A percentile compares a stretch with the other conserved stretches of the same genome.
phyloP scores from a whole-genome alignment of 2,113 vertebrate species.

The Pao palembangensis region DNA sequence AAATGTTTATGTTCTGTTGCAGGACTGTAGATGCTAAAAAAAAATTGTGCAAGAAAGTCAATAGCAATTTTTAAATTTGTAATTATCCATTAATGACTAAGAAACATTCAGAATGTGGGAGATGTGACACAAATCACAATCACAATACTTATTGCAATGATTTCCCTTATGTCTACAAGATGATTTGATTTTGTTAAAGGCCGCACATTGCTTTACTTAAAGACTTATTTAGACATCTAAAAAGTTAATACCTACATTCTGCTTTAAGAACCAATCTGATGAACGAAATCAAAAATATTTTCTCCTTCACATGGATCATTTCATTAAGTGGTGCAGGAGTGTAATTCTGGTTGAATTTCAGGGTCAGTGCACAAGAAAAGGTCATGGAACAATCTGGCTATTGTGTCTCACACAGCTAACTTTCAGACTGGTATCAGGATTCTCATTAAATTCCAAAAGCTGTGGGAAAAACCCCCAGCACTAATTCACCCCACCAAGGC shows the following conservation, averaged over 20 bases:
- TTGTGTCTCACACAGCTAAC: constrained; percentile 41
- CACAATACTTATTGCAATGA: not conserved
- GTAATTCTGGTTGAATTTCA: constrained; percentile 1
- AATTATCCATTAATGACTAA: not conserved
- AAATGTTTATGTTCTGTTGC: too few species aligned
- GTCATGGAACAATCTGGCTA: constrained; percentile 32
- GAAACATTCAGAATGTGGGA: not conserved
- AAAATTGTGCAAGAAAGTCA: too few species aligned
- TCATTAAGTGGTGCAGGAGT: not conserved
- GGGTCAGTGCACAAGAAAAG: not conserved
- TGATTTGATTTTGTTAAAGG: constrained; percentile 13
- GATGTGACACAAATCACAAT: not conserved
- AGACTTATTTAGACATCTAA: not conserved
- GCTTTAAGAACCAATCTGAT: too few species aligned
- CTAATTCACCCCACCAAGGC: constrained; percentile 27
- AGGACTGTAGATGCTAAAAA: too few species aligned
- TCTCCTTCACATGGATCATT: not conserved
- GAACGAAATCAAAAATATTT: too few species aligned
- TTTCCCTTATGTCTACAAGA: constrained; percentile 5
- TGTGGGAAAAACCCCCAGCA: constrained; percentile 10
- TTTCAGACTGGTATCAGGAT: constrained; percentile 18
- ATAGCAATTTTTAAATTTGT: too few species aligned
- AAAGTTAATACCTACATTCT: too few species aligned
- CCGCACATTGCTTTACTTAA: not conserved
- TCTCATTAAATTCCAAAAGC: constrained; percentile 38